Conservation (phyloP, 92 coral and sea anemone species). For the Ricordea florida region DNA sequence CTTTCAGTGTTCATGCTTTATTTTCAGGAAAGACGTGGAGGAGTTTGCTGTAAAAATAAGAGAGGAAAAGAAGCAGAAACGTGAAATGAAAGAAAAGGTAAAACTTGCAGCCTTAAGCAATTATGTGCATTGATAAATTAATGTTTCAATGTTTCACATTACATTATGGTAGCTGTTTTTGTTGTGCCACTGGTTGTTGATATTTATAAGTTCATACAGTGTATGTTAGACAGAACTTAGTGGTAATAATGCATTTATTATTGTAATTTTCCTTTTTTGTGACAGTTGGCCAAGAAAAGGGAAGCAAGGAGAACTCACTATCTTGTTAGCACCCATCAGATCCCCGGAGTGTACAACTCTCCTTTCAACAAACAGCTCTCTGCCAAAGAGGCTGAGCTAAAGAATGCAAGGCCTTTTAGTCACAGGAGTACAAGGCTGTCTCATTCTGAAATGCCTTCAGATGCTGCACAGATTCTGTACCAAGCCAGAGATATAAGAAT, state of each 20-base stretch:
- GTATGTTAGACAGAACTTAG: too few relatives aligned
- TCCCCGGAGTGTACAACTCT: constrained; percentile 89
- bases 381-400: constrained; percentile 75
- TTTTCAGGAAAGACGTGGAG: constrained; percentile 46
- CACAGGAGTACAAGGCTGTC: constrained; percentile 42
- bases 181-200: too few relatives aligned
- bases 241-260: too few relatives aligned
- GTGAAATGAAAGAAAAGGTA: constrained; percentile 40
- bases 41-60: constrained; percentile 29
- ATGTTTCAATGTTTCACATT: not conserved
- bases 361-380: constrained; percentile 71
- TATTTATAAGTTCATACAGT: too few relatives aligned
- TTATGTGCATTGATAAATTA: not conserved
- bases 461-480: constrained; percentile 53
- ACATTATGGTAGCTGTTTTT: too few relatives aligned
- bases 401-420: constrained; percentile 67
- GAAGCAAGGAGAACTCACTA: constrained; percentile 87
- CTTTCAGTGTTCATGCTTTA: not conserved
- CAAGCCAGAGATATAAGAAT: constrained; percentile 8
- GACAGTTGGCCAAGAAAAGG: constrained; percentile 67
- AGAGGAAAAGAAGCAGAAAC: constrained; percentile 35
- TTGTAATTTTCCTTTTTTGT: too few relatives aligned
- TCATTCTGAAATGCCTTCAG: constrained; percentile 48
- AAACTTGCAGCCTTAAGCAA: not conserved
- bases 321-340: constrained; percentile 88